Base-by-base conservation (phyloP, 2,797 vertebrate species). In the Acanthiza pusilla region DNA sequence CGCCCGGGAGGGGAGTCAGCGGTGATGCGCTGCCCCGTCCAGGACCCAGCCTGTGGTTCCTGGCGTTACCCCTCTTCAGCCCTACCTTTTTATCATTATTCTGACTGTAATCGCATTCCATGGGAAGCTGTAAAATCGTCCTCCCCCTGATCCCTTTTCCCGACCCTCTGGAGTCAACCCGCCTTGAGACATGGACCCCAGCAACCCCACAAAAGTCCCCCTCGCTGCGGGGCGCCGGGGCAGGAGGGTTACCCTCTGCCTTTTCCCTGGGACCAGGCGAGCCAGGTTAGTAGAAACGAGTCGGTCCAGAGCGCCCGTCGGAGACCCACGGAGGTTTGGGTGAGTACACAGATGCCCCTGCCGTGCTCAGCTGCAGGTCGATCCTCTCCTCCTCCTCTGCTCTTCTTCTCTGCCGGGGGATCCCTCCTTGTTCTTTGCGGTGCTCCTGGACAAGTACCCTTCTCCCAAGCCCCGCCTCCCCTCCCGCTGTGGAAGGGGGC, bases 391-490 rank as follows among this genome's bases (percentile, higher is more conserved):
- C 32, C 50, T 32, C 26, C 70, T 38, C 53, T 19, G 30, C 74
- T 76, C 58, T 43, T 21, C 27, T 68, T 21, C 27, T 68, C 62
- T 62, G 47, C 32, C 5, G 25, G n/a, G 30, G 14, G 13, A 23
- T 7, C 47, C 42, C 38, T 60, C 8, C 22, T 32, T 3, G 20
- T 3, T 48, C 34, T 43, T 23, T 19, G 18, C 9, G 3, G 58
- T 29, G 3, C 3, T 58, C 25, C 43, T 4, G 66, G 42, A 11
- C 23, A 45, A 84, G 36, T 13, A 3, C 21, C 27, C 25, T 20
- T 47, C 65, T 10, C 26, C 53, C 60, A 85, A 62, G 74, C 83
- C 38, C 83, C 88, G 47, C 91, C 94, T 84, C 57, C 54, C 12
- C 13, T 55, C 55, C 13, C 26, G 4, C 58, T 14, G 42, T 2